Evolutionary conservation across 2,113 vertebrate species (phyloP).

Genomic region (Erpornis zantholeuca): DNA sequence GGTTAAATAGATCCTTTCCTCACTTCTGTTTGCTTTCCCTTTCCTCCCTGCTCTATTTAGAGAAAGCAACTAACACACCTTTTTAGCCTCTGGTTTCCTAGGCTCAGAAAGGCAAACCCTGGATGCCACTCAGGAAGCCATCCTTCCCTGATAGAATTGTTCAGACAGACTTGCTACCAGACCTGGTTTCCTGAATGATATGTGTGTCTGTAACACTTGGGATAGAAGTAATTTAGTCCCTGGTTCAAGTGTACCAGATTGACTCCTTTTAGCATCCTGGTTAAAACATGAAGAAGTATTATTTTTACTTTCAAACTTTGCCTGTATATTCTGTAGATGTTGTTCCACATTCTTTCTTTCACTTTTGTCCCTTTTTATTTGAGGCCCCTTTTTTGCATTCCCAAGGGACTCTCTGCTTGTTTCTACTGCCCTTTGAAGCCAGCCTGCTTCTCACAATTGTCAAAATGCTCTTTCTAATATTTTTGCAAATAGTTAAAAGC

Average conservation of each 20-base stretch:
- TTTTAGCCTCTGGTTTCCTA: not conserved
- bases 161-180: not conserved
- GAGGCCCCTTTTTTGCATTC: not conserved
- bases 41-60: slow-evolving; percentile 13
- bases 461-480: not conserved
- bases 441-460: not conserved
- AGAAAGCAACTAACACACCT: not conserved
- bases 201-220: not conserved
- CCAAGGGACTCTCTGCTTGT: not conserved
- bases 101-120: not conserved
- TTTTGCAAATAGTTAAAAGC: not conserved
- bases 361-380: not conserved
- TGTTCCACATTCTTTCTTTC: not conserved
- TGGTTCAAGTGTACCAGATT: not conserved
- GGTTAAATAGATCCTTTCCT: slow-evolving; percentile 34
- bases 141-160: not conserved
- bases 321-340: not conserved
- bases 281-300: not conserved
- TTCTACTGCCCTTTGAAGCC: not conserved
- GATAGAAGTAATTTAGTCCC: not conserved
- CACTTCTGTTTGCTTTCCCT: not conserved
- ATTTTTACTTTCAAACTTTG: not conserved
- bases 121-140: not conserved
- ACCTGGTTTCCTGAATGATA: not conserved
- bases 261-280: not conserved